phyloP scores from a whole-genome alignment of 2,113 vertebrate species.

The Anas platyrhynchos region DNA sequence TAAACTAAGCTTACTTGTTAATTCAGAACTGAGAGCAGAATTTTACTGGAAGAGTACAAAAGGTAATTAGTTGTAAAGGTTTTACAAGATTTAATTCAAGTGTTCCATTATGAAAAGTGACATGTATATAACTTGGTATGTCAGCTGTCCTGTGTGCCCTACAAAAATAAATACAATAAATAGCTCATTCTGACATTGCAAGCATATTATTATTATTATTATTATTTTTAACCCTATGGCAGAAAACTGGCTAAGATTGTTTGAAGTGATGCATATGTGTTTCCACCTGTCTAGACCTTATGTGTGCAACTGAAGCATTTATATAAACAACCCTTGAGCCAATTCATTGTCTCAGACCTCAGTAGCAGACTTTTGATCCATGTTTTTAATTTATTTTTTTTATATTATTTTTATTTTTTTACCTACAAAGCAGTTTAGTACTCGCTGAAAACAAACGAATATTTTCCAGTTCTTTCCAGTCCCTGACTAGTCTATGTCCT shows the following conservation, averaged over 20 bases:
- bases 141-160: not conserved
- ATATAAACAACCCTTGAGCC: not conserved
- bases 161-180: not conserved
- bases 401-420: not conserved
- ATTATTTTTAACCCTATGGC: not conserved
- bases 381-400: not conserved
- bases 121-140: not conserved
- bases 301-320: slow-evolving; percentile 1
- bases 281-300: not conserved
- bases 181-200: not conserved
- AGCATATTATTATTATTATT: not conserved
- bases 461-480: not conserved
- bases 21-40: not conserved
- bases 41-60: not conserved
- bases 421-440: not conserved
- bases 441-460: not conserved
- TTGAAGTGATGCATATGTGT: not conserved
- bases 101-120: not conserved
- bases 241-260: not conserved
- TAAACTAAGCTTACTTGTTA: not conserved
- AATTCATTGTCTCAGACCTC: not conserved
- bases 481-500: not conserved
- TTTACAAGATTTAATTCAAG: not conserved
- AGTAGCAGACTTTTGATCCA: not conserved
- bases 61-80: not conserved